phyloP scores from a whole-genome alignment of 2,113 vertebrate genomes.

The Apodemus speciosus region DNA sequence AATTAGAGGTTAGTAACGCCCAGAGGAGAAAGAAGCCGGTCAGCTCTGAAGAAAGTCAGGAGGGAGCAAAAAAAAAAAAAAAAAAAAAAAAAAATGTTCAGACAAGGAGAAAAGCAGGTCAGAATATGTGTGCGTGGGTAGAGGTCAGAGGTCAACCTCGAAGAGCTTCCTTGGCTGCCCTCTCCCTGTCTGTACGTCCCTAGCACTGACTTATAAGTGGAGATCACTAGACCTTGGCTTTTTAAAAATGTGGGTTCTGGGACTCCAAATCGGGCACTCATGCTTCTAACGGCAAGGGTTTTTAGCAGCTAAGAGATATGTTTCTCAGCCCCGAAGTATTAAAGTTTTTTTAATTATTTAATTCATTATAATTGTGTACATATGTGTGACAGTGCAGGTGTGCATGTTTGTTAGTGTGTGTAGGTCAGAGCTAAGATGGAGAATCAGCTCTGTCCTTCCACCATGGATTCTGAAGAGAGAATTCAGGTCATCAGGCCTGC shows the following conservation, averaged over 20 bases:
- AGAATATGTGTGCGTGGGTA: background rate
- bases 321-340: background rate
- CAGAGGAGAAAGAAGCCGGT: conserved; percentile 68
- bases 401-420: background rate
- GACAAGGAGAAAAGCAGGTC: background rate
- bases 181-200: background rate
- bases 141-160: background rate
- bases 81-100: too few species aligned
- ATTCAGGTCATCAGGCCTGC: background rate
- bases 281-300: background rate
- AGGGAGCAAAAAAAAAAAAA: conserved; percentile 36
- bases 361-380: background rate
- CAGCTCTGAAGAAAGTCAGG: conserved; percentile 67
- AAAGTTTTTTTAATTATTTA: background rate
- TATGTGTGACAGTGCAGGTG: too few species aligned
- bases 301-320: background rate
- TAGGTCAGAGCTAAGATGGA: background rate
- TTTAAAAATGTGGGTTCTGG: background rate
- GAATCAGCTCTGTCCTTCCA: background rate
- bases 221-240: background rate
- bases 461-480: too few species aligned
- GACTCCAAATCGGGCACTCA: background rate
- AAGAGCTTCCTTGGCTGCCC: too few species aligned
- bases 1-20: conserved; percentile 55
- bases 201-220: background rate